These are phyloP conservation scores for Chionodraco myersi DNA, from an alignment of 2,113 vertebrate species.

Conservation along the genomic window DNA sequence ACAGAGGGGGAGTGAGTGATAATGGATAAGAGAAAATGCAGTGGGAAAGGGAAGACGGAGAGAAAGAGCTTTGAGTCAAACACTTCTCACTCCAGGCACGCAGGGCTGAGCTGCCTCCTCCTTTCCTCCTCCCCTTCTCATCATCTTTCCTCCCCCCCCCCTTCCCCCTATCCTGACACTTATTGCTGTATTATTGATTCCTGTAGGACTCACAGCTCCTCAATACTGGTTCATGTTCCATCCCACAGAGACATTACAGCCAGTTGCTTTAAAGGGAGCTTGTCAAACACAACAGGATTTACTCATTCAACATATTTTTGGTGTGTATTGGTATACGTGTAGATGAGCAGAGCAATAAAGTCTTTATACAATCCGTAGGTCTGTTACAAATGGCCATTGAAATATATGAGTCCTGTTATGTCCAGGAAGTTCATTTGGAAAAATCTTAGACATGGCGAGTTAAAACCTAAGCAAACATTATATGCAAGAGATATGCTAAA, in stretches of 20 bases:
- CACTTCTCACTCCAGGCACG: constrained; percentile 65
- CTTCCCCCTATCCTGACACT: constrained; percentile 50
- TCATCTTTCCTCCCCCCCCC: constrained; percentile 8
- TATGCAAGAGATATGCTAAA: no score
- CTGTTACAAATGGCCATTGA: not conserved
- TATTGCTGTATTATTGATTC: constrained; percentile 75
- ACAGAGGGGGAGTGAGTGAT: constrained; percentile 1
- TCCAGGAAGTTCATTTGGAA: not conserved
- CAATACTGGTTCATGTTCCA: constrained; percentile 64
- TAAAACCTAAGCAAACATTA: no score
- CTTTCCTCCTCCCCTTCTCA: constrained; percentile 16
- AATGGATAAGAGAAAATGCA: constrained; percentile 15
- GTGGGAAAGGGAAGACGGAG: not conserved
- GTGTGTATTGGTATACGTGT: no score
- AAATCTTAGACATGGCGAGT: no score
- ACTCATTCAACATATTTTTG: not conserved
- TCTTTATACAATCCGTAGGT: not conserved
- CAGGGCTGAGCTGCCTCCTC: constrained; percentile 39
- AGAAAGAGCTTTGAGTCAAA: constrained; percentile 56
- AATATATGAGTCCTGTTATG: not conserved
- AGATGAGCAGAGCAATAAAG: not conserved
- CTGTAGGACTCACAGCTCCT: constrained; percentile 53
- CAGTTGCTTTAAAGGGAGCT: constrained; percentile 16
- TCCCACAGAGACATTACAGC: constrained; percentile 62
- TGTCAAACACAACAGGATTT: constrained; percentile 25